Percentiles rank a stretch among this genome's conserved stretches.
phyloP scores from a whole-genome alignment of 2,888 invertebrate species.

The Leptarthrus brevirostris region DNA sequence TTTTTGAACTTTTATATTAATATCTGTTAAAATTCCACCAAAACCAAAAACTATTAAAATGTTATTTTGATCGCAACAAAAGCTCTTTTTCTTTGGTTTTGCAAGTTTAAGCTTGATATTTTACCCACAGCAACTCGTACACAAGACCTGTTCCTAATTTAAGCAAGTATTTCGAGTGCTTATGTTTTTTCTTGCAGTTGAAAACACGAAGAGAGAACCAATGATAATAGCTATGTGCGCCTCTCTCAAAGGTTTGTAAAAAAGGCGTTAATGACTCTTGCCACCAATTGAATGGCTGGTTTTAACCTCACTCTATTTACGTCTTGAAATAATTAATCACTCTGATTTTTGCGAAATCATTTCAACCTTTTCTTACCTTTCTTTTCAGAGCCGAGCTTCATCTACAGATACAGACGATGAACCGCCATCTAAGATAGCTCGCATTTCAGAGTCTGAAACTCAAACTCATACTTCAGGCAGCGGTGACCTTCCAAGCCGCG shows the following conservation, averaged over 20 bases:
- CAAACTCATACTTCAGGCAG: slow-evolving; percentile 50
- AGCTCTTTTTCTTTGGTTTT: neutral
- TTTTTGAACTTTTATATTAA: neutral
- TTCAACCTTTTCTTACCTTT: slow-evolving; percentile 18
- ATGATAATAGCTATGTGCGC: neutral
- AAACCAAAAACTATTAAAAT: slow-evolving; percentile 9
- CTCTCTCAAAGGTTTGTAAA: neutral
- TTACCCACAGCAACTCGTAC: neutral
- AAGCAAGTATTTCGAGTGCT: slow-evolving; percentile 7
- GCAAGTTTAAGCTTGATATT: neutral
- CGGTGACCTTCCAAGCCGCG: slow-evolving; percentile 47
- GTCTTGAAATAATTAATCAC: slow-evolving; percentile 42
- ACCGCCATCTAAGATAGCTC: slow-evolving; percentile 80
- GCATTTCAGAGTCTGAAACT: slow-evolving; percentile 67
- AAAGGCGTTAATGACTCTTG: slow-evolving; percentile 25
- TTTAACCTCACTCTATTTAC: slow-evolving; percentile 27
- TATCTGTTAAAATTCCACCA: neutral
- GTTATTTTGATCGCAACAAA: slow-evolving; percentile 5
- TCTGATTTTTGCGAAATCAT: slow-evolving; percentile 37
- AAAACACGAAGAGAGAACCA: neutral
- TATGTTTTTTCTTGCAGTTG: slow-evolving; percentile 6
- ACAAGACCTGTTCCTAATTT: slow-evolving; percentile 1
- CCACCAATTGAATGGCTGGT: slow-evolving; percentile 25
- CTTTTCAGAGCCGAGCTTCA: slow-evolving; percentile 56
- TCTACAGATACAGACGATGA: slow-evolving; percentile 80